Evolutionary conservation across 2,888 invertebrate genomes (phyloP).

Genomic region (Sympetrum striolatum): DNA sequence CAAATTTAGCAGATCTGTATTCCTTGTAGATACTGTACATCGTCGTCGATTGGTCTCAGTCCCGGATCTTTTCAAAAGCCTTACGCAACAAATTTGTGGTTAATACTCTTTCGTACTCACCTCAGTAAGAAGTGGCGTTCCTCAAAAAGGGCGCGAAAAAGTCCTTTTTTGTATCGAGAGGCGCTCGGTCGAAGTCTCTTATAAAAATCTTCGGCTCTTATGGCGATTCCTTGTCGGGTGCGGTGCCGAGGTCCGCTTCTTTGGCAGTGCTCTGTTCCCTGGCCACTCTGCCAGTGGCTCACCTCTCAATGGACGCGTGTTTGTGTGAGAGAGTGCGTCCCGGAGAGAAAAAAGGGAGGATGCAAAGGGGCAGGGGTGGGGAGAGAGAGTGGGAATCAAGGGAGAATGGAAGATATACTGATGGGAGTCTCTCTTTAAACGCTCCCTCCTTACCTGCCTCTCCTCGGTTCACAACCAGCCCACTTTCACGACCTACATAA

Average conservation of each 20-base stretch:
- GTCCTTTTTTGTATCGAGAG: not conserved
- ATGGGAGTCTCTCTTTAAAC: no score
- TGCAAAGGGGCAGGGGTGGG: not conserved
- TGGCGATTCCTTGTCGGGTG: no score
- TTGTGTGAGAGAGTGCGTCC: not conserved
- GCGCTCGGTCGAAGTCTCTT: not conserved
- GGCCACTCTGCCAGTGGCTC: not conserved
- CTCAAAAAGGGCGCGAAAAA: not conserved
- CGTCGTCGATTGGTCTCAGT: no score
- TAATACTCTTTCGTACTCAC: not conserved
- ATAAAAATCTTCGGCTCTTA: no score
- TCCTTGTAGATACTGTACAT: no score
- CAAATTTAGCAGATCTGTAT: no score
- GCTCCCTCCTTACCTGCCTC: not conserved
- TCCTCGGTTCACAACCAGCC: conserved; percentile 8
- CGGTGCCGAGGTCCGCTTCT: no score
- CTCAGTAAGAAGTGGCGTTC: not conserved
- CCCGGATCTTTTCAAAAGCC: no score
- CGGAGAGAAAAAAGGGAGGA: not conserved
- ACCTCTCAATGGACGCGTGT: not conserved
- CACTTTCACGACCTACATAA: conserved; percentile 43
- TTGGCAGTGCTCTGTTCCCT: not conserved
- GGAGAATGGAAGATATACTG: no score
- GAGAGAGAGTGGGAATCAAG: not conserved
- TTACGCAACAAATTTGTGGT: not conserved